Evolutionary conservation across 2,888 invertebrate genomes (phyloP).

Genomic region (Chrysolina americana): DNA sequence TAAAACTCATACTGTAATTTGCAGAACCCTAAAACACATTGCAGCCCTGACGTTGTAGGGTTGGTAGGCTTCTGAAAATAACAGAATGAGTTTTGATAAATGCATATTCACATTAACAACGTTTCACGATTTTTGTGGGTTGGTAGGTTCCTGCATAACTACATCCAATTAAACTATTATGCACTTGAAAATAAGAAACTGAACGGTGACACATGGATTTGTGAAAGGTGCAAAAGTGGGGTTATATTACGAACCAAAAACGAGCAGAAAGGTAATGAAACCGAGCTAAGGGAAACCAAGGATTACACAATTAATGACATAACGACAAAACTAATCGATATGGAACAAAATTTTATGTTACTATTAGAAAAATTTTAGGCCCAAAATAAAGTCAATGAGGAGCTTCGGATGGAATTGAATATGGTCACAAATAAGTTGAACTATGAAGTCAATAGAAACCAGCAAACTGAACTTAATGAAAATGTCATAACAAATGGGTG

Average conservation of each 20-base stretch:
- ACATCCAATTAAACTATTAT: too few species aligned
- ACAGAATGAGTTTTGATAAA: too few species aligned
- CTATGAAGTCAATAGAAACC: conserved; percentile 14
- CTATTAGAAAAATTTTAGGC: conserved; percentile 36
- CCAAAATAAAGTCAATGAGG: conserved; percentile 23
- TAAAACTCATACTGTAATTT: too few species aligned
- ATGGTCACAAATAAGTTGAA: conserved; percentile 12
- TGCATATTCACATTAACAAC: too few species aligned
- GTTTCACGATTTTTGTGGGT: too few species aligned
- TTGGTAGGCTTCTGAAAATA: too few species aligned
- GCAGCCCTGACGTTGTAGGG: too few species aligned
- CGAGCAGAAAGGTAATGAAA: not conserved
- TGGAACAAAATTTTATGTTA: conserved; percentile 28
- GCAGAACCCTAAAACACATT: too few species aligned
- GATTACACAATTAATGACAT: conserved; percentile 17
- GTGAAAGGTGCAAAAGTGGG: too few species aligned
- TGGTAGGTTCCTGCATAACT: too few species aligned
- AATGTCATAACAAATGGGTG: conserved; percentile 9
- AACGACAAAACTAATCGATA: not conserved
- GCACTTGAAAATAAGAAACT: too few species aligned
- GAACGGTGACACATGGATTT: too few species aligned
- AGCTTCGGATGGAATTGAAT: conserved; percentile 17
- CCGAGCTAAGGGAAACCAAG: conserved; percentile 11
- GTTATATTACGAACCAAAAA: not conserved
- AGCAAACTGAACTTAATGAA: conserved; percentile 8